Evolutionary conservation across 2,797 vertebrate genomes (phyloP).

Genomic region (Enteromius paludinosus): DNA sequence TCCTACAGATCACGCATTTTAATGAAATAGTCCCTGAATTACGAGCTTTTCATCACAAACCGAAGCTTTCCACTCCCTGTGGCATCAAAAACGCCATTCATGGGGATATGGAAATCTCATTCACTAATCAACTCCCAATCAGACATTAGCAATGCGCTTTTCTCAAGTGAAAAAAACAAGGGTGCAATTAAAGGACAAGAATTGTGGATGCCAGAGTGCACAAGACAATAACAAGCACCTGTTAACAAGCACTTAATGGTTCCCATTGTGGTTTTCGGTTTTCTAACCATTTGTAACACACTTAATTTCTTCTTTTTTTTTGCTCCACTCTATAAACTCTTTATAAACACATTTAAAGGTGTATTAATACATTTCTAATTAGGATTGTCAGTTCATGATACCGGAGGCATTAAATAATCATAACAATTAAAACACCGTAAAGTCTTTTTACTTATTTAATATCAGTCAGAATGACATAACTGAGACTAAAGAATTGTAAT

Average conservation of each 20-base stretch:
- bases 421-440: not conserved
- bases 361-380: not conserved
- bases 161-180: slow-evolving; percentile 49
- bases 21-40: slow-evolving; percentile 6
- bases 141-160: slow-evolving; percentile 38
- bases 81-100: slow-evolving; percentile 14
- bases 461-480: not conserved
- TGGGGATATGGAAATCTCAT: slow-evolving; percentile 43
- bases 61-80: not conserved
- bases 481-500: not conserved
- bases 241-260: slow-evolving; percentile 4
- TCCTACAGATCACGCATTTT: not conserved
- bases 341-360: not conserved
- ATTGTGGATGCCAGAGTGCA: slow-evolving; percentile 30
- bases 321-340: not conserved
- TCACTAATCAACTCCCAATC: slow-evolving; percentile 57
- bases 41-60: slow-evolving; percentile 2
- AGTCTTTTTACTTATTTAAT: not conserved
- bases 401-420: not conserved
- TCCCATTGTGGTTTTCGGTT: not conserved
- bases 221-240: slow-evolving; percentile 14
- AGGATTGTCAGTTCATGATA: not conserved
- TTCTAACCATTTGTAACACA: not conserved
- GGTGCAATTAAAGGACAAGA: slow-evolving; percentile 49
- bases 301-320: not conserved